These are phyloP conservation scores for Botia kubotai DNA, from an alignment of 2,797 vertebrate species.

Conservation along the genomic window DNA sequence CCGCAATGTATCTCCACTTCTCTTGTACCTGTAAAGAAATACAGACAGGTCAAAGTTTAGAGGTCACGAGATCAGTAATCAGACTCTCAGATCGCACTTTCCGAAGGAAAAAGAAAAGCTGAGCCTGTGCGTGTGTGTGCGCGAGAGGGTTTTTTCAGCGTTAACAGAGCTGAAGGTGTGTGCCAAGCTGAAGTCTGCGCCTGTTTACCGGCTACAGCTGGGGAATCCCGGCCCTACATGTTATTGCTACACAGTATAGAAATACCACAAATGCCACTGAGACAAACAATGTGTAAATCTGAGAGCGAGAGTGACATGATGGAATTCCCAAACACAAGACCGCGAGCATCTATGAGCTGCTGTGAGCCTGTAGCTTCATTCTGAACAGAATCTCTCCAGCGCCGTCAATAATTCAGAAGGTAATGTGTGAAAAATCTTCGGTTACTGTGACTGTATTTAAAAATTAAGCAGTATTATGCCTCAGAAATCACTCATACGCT, in stretches of 20 bases:
- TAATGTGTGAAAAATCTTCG: constrained; percentile 12
- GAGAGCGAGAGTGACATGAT: constrained; percentile 22
- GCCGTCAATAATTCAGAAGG: constrained; percentile 5
- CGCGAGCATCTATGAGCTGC: neutral
- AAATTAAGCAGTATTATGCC: neutral
- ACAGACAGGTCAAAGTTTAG: constrained; percentile 36
- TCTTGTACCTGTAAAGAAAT: constrained; percentile 53
- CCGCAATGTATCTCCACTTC: neutral
- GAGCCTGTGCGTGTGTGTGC: neutral
- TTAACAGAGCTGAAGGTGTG: neutral
- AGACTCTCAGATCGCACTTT: constrained; percentile 49
- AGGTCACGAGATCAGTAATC: constrained; percentile 22
- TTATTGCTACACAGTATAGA: constrained; percentile 10
- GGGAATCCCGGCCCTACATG: constrained; percentile 41
- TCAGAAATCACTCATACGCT: neutral
- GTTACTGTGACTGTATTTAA: neutral
- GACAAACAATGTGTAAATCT: neutral
- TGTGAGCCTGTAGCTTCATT: neutral
- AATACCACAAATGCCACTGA: constrained; percentile 3
- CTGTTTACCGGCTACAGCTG: constrained; percentile 24
- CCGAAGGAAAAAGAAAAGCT: constrained; percentile 32
- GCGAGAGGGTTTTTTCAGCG: neutral
- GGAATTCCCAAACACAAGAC: neutral
- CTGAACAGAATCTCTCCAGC: neutral
- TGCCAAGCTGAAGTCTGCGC: constrained; percentile 10